Percentiles rank a stretch among this genome's conserved stretches.
Conservation (phyloP, 2,113 vertebrate genomes). For the Thinocorus orbignyianus region DNA sequence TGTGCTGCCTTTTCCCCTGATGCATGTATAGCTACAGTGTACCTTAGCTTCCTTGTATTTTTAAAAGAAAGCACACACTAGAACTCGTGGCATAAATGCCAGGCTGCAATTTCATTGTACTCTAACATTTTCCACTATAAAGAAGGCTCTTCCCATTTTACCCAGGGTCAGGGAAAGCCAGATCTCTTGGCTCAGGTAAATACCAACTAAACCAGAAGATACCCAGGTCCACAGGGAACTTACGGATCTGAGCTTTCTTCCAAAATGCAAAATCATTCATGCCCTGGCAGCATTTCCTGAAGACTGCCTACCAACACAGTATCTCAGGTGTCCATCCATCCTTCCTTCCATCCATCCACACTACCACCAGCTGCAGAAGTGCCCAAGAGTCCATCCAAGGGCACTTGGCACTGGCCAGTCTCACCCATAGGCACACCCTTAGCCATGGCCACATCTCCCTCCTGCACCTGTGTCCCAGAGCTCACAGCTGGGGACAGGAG, state of each 20-base stretch:
- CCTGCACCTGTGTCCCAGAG: background rate
- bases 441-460: background rate
- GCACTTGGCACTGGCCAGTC: background rate
- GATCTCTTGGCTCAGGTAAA: background rate
- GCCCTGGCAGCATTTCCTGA: background rate
- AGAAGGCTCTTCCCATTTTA: background rate
- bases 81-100: background rate
- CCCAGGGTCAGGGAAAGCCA: background rate
- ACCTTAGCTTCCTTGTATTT: background rate
- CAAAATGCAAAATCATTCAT: background rate
- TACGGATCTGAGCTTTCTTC: background rate
- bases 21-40: background rate
- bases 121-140: background rate
- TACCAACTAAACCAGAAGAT: background rate
- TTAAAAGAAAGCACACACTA: background rate
- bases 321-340: rapidly evolving
- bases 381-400: rapidly evolving
- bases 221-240: rapidly evolving
- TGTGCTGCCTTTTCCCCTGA: background rate
- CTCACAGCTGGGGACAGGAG: background rate
- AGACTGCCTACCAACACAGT: rapidly evolving
- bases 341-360: too few species aligned
- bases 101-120: background rate
- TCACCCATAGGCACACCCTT: rapidly evolving
- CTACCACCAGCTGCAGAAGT: too few species aligned